These are phyloP conservation scores for Carcina quercana DNA, from an alignment of 2,888 invertebrate species.

Conservation along the genomic window DNA sequence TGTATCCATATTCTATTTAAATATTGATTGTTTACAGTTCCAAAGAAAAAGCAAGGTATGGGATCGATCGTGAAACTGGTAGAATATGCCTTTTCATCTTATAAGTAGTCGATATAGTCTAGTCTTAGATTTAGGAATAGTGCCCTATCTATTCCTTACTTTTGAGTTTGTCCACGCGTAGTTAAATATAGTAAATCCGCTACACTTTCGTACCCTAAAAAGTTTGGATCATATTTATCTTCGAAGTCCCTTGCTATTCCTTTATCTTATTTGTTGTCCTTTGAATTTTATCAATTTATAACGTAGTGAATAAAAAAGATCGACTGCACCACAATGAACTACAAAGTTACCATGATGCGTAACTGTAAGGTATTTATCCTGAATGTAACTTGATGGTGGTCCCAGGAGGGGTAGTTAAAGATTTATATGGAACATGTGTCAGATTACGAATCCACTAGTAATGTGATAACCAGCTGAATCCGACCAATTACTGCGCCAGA, in stretches of 20 bases:
- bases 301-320: no score
- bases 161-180: conserved; percentile 25
- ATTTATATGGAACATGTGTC: conserved; percentile 36
- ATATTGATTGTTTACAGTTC: conserved; percentile 85
- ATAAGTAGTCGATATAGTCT: conserved; percentile 64
- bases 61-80: conserved; percentile 73
- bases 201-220: no score
- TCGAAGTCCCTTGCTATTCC: conserved; percentile 27
- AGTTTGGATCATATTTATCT: no score
- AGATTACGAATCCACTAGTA: conserved; percentile 35
- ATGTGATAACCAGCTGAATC: conserved; percentile 29
- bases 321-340: conserved; percentile 4
- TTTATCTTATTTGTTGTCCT: conserved; percentile 17
- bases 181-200: no score
- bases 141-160: conserved; percentile 11
- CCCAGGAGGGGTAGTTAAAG: conserved; percentile 33
- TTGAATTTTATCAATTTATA: no score
- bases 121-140: conserved; percentile 52
- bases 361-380: conserved; percentile 28
- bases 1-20: conserved; percentile 68
- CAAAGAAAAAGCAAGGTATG: conserved; percentile 84
- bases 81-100: conserved; percentile 73
- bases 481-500: conserved; percentile 31
- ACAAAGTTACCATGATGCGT: conserved; percentile 58
- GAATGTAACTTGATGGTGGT: conserved; percentile 24